Conservation (phyloP, 2,113 vertebrate species). For the Cyrtonyx montezumae region DNA sequence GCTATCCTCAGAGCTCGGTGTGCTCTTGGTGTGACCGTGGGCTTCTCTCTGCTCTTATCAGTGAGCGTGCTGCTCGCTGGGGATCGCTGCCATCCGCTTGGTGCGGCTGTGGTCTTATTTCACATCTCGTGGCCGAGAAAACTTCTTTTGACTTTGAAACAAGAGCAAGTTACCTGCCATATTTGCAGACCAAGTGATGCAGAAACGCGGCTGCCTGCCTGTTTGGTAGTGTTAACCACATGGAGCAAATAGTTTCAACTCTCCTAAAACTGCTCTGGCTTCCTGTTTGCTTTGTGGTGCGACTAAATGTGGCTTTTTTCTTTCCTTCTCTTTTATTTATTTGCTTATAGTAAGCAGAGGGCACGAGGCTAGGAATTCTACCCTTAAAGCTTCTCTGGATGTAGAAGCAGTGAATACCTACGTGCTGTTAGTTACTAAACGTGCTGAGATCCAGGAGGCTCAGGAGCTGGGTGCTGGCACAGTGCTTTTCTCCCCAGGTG, state of each 20-base stretch:
- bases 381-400: not conserved
- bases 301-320: not conserved
- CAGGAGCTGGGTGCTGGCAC: not conserved
- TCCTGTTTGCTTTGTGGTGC: slow-evolving; percentile 54
- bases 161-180: not conserved
- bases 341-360: not conserved
- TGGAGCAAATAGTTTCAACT: not conserved
- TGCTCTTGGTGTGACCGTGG: not conserved
- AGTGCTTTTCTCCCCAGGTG: not conserved
- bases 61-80: not conserved
- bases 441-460: fast-evolving
- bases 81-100: fast-evolving
- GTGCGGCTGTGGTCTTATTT: not conserved
- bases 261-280: not conserved
- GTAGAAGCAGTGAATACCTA: fast-evolving
- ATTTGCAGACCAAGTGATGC: not conserved
- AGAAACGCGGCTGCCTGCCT: not conserved
- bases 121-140: not conserved
- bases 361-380: not conserved
- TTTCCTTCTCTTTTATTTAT: not conserved
- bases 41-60: not conserved
- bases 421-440: fast-evolving
- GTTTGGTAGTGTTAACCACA: slow-evolving; percentile 36
- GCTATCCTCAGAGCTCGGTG: not conserved
- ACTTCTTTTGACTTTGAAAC: not conserved